Base-by-base conservation (phyloP, 1,140 invertebrate genomes). In the Rhopalosiphum padi region DNA sequence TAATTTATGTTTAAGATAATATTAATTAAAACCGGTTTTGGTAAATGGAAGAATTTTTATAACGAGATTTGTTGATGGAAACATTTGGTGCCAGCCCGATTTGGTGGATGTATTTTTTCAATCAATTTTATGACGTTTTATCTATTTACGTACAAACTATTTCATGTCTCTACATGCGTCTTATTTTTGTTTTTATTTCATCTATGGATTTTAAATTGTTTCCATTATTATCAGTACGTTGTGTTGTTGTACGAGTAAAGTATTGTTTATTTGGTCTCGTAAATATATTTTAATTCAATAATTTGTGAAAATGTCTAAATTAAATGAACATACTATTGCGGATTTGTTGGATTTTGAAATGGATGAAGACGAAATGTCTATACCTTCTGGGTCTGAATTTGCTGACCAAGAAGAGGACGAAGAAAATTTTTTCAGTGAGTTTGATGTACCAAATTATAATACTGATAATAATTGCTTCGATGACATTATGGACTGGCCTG, bases 91-190 rank as follows among this genome's bases (percentile, higher is more conserved):
- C 60, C 60, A 77, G 25, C 5, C 30, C 30, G 15, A 77, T 15
- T 77, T 77, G n/a, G 60, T 77, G 60, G 60, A 77, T 77, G 60
- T 77, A 77, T 77, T n/a, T 77, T 77, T n/a, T n/a, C 8, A 77
- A 77, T 55, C 23, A 55, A 55, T 55, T 55, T 55, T 55, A 25
- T 55, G 23, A 55, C 53, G 23, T 55, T 55, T 55, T 55, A 22
- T 55, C 53, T 55, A 55, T 25, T 55, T 55, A 55, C 53, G 23
- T 55, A 55, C 23, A 8, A 25, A 55, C 53, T 55, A 55, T 55
- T 55, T 22, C 53, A 55, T 23, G 23, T 7, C 53, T 55, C 53
- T 55, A 55, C 53, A 55, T 55, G 53, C 53, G 51, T 53, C 21
- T 53, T 53, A 53, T 53, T 53, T 53, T 53, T 53, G 21, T 53